phyloP scores from a whole-genome alignment of 2,113 vertebrate genomes.

The Platichthys stellatus region DNA sequence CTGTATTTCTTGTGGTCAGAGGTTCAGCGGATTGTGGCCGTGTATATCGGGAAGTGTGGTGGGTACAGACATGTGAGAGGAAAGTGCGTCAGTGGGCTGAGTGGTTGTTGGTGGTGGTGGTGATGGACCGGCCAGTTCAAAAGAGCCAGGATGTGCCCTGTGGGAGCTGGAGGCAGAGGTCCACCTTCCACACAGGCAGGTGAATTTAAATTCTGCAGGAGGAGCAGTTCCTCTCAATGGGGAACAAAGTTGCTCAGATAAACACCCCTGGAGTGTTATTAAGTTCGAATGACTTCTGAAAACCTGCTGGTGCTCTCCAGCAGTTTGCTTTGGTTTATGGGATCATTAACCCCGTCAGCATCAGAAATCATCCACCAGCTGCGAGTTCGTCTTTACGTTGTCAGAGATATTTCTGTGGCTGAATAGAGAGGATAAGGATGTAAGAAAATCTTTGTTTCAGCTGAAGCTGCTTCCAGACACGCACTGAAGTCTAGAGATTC shows the following conservation, averaged over 20 bases:
- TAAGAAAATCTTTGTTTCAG: neutral
- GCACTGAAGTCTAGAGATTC: no score
- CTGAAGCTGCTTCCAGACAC: no score
- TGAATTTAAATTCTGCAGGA: slow-evolving; percentile 33
- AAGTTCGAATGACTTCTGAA: slow-evolving; percentile 8
- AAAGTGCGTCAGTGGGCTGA: slow-evolving; percentile 19
- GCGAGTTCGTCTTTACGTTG: neutral
- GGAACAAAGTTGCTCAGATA: slow-evolving; percentile 21
- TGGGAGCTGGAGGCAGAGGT: no score
- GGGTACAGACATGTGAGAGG: slow-evolving; percentile 3
- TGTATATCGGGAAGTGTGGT: neutral
- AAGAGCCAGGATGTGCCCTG: no score
- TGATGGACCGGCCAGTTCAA: no score
- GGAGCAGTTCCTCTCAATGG: slow-evolving; percentile 6
- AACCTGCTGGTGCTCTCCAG: neutral
- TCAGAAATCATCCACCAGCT: no score
- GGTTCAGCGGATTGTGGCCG: slow-evolving; percentile 5
- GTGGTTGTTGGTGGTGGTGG: slow-evolving; percentile 11
- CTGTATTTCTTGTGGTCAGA: slow-evolving; percentile 17
- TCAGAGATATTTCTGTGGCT: neutral
- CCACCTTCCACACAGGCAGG: slow-evolving; percentile 25
- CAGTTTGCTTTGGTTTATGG: neutral
- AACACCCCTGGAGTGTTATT: slow-evolving; percentile 13
- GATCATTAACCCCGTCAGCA: slow-evolving; percentile 12
- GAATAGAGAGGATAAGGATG: neutral